Percentiles rank a stretch among this genome's conserved stretches.
phyloP scores from a whole-genome alignment of 2,113 vertebrate species.

The Oxyruncus cristatus region DNA sequence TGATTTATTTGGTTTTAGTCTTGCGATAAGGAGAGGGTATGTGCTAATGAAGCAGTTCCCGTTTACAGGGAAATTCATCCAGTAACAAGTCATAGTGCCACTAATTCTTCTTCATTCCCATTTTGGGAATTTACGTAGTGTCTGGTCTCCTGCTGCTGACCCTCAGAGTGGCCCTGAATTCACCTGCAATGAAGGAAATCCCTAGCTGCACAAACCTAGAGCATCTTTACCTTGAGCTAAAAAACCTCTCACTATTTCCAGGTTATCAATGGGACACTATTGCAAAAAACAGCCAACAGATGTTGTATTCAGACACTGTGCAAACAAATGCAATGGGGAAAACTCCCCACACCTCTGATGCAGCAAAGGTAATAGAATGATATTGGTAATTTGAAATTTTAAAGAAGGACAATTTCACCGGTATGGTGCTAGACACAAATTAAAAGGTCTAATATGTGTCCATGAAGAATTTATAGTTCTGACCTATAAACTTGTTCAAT shows the following conservation, averaged over 20 bases:
- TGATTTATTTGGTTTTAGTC: constrained; percentile 66
- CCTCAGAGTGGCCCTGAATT: constrained; percentile 15
- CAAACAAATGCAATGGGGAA: background rate
- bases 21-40: constrained; percentile 42
- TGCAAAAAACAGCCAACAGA: background rate
- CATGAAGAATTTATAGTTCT: background rate
- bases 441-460: background rate
- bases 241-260: background rate
- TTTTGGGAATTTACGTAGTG: constrained; percentile 62
- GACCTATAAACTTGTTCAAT: background rate
- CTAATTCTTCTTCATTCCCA: constrained; percentile 58
- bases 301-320: background rate
- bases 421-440: background rate
- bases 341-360: background rate
- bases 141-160: background rate
- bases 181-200: constrained; percentile 39
- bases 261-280: background rate
- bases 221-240: background rate
- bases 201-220: background rate
- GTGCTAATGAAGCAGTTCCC: constrained; percentile 62
- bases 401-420: background rate
- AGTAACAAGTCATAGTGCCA: constrained; percentile 49
- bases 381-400: background rate
- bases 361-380: background rate
- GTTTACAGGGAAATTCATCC: constrained; percentile 61